These are phyloP conservation scores for Glomeris marginata DNA, from an alignment of 2,888 invertebrate species.

Conservation along the genomic window DNA sequence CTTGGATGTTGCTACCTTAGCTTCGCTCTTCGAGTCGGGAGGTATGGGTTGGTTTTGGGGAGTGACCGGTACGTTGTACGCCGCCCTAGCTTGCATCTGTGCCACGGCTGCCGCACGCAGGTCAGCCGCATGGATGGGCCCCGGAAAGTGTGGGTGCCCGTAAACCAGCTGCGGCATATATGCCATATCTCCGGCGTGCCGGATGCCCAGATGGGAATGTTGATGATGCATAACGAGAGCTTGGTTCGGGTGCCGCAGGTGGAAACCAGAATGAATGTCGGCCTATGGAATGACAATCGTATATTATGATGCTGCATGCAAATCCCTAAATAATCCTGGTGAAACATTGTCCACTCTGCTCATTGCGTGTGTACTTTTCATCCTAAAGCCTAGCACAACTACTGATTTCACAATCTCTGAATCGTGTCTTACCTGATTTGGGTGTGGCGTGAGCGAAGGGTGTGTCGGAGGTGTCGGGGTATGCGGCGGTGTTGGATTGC, in stretches of 20 bases:
- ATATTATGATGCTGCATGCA: no score
- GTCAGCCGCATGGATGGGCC: no score
- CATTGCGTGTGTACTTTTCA: no score
- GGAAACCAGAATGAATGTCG: conserved; percentile 13
- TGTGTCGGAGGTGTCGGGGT: conserved; percentile 19
- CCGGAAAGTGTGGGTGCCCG: conserved; percentile 14
- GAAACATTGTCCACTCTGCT: no score
- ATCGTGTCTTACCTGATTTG: not conserved
- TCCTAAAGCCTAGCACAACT: conserved; percentile 12
- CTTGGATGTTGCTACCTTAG: no score
- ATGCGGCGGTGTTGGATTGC: conserved; percentile 20
- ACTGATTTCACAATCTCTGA: not conserved
- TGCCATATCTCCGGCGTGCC: conserved; percentile 16
- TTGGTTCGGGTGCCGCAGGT: conserved; percentile 19
- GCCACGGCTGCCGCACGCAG: no score
- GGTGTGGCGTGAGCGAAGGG: conserved; percentile 13
- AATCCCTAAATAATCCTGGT: no score
- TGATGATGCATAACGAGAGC: conserved; percentile 17
- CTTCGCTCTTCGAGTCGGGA: no score
- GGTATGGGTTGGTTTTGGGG: no score
- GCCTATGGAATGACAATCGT: conserved; percentile 6
- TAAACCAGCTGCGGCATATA: conserved; percentile 20
- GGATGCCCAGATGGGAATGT: conserved; percentile 16
- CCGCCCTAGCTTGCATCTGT: no score
- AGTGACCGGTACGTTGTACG: no score